Percentiles rank a stretch among this genome's conserved stretches.
phyloP scores from a whole-genome alignment of 2,888 invertebrate genomes.

The Linnaemya vulpina region DNA sequence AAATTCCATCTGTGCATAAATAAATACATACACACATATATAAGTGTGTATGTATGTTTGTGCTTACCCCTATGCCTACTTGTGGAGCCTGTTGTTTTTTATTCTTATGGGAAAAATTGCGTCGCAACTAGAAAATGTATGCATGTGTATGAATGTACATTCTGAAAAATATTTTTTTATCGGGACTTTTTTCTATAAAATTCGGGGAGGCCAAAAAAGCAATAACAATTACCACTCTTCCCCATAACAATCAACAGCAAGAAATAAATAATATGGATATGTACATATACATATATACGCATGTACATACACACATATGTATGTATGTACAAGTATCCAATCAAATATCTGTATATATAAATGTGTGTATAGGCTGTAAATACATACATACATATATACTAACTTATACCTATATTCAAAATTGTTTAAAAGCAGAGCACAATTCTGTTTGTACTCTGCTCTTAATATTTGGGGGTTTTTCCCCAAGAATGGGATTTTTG shows the following conservation, averaged over 20 bases:
- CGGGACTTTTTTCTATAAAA: constrained; percentile 8
- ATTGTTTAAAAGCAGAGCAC: too few relatives aligned
- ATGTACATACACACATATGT: not conserved
- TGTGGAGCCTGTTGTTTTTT: not conserved
- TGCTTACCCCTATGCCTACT: not conserved
- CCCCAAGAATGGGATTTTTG: too few relatives aligned
- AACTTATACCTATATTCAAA: too few relatives aligned
- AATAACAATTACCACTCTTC: constrained; percentile 34
- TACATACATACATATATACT: not conserved
- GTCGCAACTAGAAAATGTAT: constrained; percentile 45
- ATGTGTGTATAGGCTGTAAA: too few relatives aligned
- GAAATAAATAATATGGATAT: not conserved
- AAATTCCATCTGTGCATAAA: not conserved
- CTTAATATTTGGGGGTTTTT: too few relatives aligned
- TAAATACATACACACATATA: not conserved
- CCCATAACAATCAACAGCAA: not conserved
- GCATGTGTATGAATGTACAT: not conserved
- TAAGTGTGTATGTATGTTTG: not conserved
- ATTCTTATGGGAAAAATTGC: constrained; percentile 38
- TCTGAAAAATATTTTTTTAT: not conserved
- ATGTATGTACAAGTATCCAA: too few relatives aligned
- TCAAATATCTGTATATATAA: too few relatives aligned
- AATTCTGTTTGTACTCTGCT: too few relatives aligned
- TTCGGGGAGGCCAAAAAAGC: constrained; percentile 36
- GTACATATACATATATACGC: too few relatives aligned